Percentiles rank a stretch among this genome's conserved stretches.
Evolutionary conservation across 2,797 vertebrate species (phyloP).

Genomic region (Siniperca scherzeri): DNA sequence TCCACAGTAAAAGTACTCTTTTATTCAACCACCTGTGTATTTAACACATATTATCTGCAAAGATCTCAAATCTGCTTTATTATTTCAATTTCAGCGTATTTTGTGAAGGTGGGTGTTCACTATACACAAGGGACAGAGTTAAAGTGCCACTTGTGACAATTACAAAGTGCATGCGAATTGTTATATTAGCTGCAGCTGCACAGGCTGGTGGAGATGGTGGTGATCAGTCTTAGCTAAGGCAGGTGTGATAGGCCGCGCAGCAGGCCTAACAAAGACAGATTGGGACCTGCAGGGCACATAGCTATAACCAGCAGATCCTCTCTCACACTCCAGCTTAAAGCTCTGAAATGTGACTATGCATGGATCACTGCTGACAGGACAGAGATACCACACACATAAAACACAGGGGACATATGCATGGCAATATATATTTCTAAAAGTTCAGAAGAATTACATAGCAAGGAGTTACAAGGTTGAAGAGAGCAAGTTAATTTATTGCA

Average conservation of each 20-base stretch:
- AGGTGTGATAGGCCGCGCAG: slow-evolving; percentile 67
- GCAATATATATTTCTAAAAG: slow-evolving; percentile 27
- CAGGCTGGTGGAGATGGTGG: slow-evolving; percentile 69
- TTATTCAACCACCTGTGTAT: not conserved
- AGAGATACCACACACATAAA: slow-evolving; percentile 55
- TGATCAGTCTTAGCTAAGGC: slow-evolving; percentile 83
- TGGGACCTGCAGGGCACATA: slow-evolving; percentile 76
- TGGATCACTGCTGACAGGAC: slow-evolving; percentile 63
- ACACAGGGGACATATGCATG: slow-evolving; percentile 26
- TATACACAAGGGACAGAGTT: slow-evolving; percentile 41
- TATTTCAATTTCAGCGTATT: slow-evolving; percentile 14
- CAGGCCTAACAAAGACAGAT: slow-evolving; percentile 85
- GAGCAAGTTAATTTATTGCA: not conserved
- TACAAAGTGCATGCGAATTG: slow-evolving; percentile 76
- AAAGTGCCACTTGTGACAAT: slow-evolving; percentile 75
- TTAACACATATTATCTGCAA: not conserved
- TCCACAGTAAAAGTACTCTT: not conserved
- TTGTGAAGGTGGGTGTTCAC: not conserved
- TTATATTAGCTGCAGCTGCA: slow-evolving; percentile 73
- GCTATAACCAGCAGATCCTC: slow-evolving; percentile 71
- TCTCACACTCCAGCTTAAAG: slow-evolving; percentile 58
- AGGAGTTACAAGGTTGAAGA: slow-evolving; percentile 6
- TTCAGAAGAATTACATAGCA: slow-evolving; percentile 24
- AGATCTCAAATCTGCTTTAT: slow-evolving; percentile 13
- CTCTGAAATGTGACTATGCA: slow-evolving; percentile 66